Percentiles rank a stretch among this genome's conserved stretches.
phyloP scores from a whole-genome alignment of 2,113 vertebrate genomes.

The Pseudopodoces humilis region DNA sequence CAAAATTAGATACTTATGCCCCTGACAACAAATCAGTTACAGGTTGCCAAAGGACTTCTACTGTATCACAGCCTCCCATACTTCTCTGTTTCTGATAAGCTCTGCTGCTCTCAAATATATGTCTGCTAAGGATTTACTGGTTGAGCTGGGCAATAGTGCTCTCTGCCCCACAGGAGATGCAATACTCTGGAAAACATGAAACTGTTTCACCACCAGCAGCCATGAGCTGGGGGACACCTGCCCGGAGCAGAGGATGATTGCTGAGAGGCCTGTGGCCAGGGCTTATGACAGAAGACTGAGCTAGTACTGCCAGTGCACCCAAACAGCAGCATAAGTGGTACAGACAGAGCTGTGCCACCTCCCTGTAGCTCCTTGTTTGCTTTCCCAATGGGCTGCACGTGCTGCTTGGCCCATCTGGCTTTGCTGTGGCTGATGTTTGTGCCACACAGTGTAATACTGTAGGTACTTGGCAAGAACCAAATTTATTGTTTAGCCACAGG shows the following conservation, averaged over 20 bases:
- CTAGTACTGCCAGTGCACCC: rapidly evolving
- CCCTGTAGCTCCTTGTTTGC: background rate
- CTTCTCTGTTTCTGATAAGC: background rate
- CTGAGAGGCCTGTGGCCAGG: background rate
- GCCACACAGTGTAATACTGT: background rate
- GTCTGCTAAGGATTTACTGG: background rate
- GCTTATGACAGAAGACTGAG: background rate
- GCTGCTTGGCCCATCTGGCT: background rate
- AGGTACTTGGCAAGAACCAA: background rate
- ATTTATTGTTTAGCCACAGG: background rate
- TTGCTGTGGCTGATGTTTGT: background rate
- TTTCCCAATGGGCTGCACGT: rapidly evolving
- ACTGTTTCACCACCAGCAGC: background rate
- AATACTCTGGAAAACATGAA: background rate
- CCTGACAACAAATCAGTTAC: background rate
- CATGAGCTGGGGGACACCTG: background rate
- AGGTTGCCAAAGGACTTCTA: background rate
- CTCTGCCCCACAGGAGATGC: rapidly evolving
- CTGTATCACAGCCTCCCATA: background rate
- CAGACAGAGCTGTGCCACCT: background rate
- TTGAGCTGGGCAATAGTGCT: background rate
- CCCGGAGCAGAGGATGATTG: background rate
- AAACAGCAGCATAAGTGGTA: rapidly evolving
- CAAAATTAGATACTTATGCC: background rate
- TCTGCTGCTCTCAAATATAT: background rate